A percentile compares a stretch with the other conserved stretches of the same genome.
phyloP scores from a whole-genome alignment of 1,140 invertebrate species.

The Scaptomyza montana region DNA sequence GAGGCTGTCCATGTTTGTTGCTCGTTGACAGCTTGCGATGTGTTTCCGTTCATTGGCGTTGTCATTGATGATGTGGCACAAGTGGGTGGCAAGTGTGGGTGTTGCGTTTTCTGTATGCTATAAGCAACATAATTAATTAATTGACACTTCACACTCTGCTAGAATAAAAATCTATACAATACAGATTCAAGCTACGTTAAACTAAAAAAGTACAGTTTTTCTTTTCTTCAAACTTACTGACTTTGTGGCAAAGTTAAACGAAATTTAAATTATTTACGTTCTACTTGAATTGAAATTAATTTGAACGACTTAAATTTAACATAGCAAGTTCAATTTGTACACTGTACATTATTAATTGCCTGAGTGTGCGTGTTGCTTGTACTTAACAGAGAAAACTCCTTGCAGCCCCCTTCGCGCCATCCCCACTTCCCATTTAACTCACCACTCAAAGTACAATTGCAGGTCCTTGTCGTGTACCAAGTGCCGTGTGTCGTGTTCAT shows the following conservation, averaged over 20 bases:
- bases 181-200: too few relatives aligned
- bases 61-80: neutral
- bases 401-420: too few relatives aligned
- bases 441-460: neutral
- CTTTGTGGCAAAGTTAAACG: neutral
- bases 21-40: neutral
- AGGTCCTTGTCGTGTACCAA: conserved; percentile 1
- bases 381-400: neutral
- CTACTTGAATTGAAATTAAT: conserved; percentile 65
- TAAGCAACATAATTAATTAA: too few relatives aligned
- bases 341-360: conserved; percentile 66
- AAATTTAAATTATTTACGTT: neutral
- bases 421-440: neutral
- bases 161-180: too few relatives aligned
- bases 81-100: neutral
- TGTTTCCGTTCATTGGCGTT: neutral
- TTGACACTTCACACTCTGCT: too few relatives aligned
- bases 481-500: conserved; percentile 48
- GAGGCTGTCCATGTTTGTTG: neutral
- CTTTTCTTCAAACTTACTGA: neutral
- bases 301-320: conserved; percentile 72
- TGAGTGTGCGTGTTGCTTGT: conserved; percentile 52
- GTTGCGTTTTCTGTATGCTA: neutral
- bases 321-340: conserved; percentile 33
- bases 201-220: neutral